These are phyloP conservation scores for Acanthoscelides obtectus DNA, from an alignment of 2,888 invertebrate genomes.

Conservation along the genomic window DNA sequence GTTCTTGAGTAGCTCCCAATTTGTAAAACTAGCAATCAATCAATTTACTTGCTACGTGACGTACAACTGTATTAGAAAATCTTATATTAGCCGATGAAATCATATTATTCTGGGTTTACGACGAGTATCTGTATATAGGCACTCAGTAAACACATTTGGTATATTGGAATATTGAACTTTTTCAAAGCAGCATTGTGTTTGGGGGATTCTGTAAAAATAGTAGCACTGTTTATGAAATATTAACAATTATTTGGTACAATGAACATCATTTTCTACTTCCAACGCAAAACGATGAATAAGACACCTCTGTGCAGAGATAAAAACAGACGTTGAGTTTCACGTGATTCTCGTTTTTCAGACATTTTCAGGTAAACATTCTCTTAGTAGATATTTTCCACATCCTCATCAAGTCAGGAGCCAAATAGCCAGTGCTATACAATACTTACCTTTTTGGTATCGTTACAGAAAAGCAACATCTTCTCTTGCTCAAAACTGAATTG, in stretches of 20 bases:
- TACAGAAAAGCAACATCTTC: too few relatives aligned
- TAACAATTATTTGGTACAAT: neutral
- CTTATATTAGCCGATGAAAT: neutral
- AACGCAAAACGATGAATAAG: too few relatives aligned
- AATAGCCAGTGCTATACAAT: too few relatives aligned
- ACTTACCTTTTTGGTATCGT: too few relatives aligned
- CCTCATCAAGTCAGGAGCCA: too few relatives aligned
- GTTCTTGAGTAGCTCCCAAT: neutral
- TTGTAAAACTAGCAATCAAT: neutral
- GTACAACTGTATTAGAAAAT: neutral
- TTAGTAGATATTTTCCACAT: too few relatives aligned
- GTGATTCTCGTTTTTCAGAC: too few relatives aligned
- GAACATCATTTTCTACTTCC: neutral
- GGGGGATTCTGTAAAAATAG: neutral
- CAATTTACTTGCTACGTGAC: neutral
- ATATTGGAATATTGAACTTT: neutral
- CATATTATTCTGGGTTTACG: neutral
- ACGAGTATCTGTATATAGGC: neutral
- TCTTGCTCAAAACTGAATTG: too few relatives aligned
- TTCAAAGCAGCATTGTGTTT: neutral
- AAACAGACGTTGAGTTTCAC: too few relatives aligned
- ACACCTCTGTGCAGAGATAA: too few relatives aligned
- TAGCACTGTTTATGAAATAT: neutral
- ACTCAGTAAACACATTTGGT: neutral
- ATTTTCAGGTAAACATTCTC: too few relatives aligned